These are phyloP conservation scores for Psylliodes chrysocephalus DNA, from an alignment of 2,888 invertebrate genomes.

Conservation along the genomic window DNA sequence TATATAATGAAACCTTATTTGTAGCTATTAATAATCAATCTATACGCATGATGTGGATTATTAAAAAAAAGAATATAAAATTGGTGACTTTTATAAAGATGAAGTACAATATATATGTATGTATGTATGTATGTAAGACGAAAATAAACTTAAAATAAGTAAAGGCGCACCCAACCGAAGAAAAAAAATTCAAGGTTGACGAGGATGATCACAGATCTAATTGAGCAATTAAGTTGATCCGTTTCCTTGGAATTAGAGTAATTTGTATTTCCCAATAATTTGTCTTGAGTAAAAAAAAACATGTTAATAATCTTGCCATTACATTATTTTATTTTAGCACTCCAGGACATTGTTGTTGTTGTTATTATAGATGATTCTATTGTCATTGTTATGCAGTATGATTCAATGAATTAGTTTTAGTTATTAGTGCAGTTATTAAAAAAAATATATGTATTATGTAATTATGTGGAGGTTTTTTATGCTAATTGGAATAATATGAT, in stretches of 20 bases:
- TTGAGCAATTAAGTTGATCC: conserved; percentile 49
- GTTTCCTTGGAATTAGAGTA: conserved; percentile 49
- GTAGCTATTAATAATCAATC: no score
- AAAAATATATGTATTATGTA: background rate
- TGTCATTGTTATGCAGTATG: background rate
- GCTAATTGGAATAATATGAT: no score
- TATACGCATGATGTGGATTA: no score
- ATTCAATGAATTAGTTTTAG: background rate
- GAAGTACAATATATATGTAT: no score
- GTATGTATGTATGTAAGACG: no score
- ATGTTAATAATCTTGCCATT: background rate
- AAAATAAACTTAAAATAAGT: background rate
- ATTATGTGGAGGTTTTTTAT: no score
- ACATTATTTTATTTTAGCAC: background rate
- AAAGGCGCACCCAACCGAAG: conserved; percentile 22
- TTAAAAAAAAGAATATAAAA: no score
- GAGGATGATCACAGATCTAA: conserved; percentile 46
- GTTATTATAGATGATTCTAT: background rate
- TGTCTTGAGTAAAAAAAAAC: conserved; percentile 26
- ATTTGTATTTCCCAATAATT: conserved; percentile 39
- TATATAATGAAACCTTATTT: no score
- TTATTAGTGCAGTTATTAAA: background rate
- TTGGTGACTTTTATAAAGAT: no score
- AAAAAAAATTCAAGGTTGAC: conserved; percentile 42
- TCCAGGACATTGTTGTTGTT: background rate